phyloP scores from a whole-genome alignment of 2,113 vertebrate species.

The Rousettus leschenaultii region DNA sequence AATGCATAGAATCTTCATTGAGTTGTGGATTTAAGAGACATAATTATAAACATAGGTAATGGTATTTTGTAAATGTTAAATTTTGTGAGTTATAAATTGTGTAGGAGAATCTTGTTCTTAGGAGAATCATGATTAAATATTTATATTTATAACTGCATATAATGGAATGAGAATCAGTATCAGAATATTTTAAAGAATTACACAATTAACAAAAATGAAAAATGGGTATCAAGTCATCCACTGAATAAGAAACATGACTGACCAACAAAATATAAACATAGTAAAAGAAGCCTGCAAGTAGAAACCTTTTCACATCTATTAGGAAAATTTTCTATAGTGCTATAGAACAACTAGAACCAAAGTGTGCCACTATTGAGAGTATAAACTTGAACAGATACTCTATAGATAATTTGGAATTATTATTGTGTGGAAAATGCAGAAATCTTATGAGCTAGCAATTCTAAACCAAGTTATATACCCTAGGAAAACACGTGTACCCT shows the following conservation, averaged over 20 bases:
- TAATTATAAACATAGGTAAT: not conserved
- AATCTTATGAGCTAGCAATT: not conserved
- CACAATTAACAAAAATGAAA: not conserved
- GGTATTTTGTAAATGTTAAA: not conserved
- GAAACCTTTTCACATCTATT: not conserved
- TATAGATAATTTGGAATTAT: not conserved
- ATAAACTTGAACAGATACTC: not conserved
- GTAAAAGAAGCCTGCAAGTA: not conserved
- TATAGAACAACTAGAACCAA: not conserved
- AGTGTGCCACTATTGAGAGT: not conserved
- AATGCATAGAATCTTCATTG: not conserved
- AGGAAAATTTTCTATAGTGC: not conserved
- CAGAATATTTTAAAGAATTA: not conserved
- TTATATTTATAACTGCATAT: not conserved
- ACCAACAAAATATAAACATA: not conserved
- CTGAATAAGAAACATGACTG: not conserved
- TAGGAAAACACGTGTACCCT: not conserved
- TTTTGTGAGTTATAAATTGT: not conserved
- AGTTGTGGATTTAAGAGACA: not conserved
- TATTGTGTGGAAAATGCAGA: not conserved
- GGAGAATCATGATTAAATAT: not conserved
- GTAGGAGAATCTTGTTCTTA: not conserved
- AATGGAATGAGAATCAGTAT: not conserved
- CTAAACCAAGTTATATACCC: not conserved
- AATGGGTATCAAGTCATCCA: not conserved